Percentiles rank a stretch among this genome's conserved stretches.
Conservation (phyloP, 2,888 invertebrate genomes). For the Rhabditoides inermis region DNA sequence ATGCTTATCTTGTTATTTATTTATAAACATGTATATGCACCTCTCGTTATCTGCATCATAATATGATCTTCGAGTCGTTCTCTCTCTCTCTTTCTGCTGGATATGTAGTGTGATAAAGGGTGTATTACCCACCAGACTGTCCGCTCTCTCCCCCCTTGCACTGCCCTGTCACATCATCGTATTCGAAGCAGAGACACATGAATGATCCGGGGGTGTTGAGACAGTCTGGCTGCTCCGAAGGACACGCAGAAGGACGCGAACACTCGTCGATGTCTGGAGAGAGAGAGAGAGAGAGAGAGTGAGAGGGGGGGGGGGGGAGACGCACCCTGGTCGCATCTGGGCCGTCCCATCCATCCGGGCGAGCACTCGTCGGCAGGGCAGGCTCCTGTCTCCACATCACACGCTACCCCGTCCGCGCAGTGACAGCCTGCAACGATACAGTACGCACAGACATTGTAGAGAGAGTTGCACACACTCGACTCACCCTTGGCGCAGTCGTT, state of each 20-base stretch:
- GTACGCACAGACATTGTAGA: no score
- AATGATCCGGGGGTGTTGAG: slow-evolving; percentile 83
- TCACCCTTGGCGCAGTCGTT: slow-evolving; percentile 23
- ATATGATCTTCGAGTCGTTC: no score
- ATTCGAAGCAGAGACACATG: slow-evolving; percentile 70
- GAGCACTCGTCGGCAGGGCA: slow-evolving; percentile 42
- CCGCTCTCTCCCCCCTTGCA: slow-evolving; percentile 14
- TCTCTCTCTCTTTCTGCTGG: neutral
- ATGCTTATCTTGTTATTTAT: no score
- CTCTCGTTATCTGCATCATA: no score
- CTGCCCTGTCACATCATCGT: slow-evolving; percentile 19
- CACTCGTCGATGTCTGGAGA: slow-evolving; percentile 64
- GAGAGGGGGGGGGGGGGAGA: neutral
- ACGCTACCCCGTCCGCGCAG: slow-evolving; percentile 39
- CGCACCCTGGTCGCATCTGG: slow-evolving; percentile 39
- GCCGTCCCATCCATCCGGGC: slow-evolving; percentile 44
- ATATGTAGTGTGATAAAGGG: neutral
- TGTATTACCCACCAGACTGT: neutral
- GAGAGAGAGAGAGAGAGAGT: neutral
- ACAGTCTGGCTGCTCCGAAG: slow-evolving; percentile 76
- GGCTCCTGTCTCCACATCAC: slow-evolving; percentile 45
- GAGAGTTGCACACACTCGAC: no score
- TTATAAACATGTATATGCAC: no score
- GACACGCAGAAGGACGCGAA: slow-evolving; percentile 34
- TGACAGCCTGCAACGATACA: no score